phyloP scores from a whole-genome alignment of 2,888 invertebrate genomes.

The Pandemis cinnamomeana region DNA sequence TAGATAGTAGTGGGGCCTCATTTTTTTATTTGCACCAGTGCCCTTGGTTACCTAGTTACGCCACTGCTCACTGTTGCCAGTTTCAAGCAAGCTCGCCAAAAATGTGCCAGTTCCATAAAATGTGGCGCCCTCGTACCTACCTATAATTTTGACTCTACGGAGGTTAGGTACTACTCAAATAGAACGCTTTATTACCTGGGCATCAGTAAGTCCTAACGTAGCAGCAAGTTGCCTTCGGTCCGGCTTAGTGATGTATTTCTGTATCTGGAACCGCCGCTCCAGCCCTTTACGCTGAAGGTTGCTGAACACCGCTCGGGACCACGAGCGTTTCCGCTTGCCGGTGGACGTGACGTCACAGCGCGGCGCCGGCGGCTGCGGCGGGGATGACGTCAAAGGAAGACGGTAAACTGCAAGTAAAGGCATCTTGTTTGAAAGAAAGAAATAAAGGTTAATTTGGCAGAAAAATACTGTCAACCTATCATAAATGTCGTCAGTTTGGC shows the following conservation, averaged over 20 bases:
- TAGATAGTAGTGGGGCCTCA: too few relatives aligned
- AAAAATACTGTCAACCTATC: too few relatives aligned
- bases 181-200: constrained; percentile 86
- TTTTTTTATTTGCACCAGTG: too few relatives aligned
- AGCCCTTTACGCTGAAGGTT: constrained; percentile 97
- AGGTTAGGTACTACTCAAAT: not conserved
- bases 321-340: constrained; percentile 93
- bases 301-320: constrained; percentile 98
- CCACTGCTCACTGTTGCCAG: too few relatives aligned
- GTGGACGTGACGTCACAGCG: constrained; percentile 82
- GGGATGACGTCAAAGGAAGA: constrained; percentile 70
- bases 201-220: constrained; percentile 95
- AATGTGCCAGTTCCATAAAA: too few relatives aligned
- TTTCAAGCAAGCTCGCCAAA: too few relatives aligned
- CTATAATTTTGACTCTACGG: too few relatives aligned
- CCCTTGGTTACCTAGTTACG: too few relatives aligned
- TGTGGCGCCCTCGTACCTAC: too few relatives aligned
- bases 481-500: too few relatives aligned
- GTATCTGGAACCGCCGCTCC: constrained; percentile 95
- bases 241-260: constrained; percentile 98
- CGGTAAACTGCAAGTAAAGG: constrained; percentile 68
- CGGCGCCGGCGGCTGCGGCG: constrained; percentile 66
- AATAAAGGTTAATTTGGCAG: too few relatives aligned
- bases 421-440: not conserved
- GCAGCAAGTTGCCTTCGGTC: constrained; percentile 96